Evolutionary conservation across 64 coral and sea anemone genomes (phyloP).

Genomic region (Pachyseris speciosa): DNA sequence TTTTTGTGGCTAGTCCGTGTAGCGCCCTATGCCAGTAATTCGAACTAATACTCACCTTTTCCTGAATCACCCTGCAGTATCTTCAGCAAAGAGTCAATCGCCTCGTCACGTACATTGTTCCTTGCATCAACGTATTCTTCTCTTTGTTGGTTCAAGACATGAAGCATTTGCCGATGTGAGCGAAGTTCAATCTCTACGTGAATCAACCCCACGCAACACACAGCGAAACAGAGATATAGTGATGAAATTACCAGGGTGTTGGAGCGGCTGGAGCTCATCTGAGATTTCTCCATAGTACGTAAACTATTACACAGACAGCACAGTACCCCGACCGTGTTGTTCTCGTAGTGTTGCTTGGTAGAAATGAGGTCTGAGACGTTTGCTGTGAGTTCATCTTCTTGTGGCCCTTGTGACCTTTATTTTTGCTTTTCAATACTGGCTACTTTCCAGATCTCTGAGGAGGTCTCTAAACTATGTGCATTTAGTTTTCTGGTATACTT

Average conservation of each 20-base stretch:
- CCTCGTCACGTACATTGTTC: background rate
- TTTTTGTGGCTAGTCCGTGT: no score
- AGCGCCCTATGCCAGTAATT: background rate
- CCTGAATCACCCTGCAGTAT: background rate
- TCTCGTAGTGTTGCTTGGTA: no score
- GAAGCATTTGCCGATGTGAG: slow-evolving; percentile 8
- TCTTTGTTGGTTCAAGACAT: background rate
- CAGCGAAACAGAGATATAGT: background rate
- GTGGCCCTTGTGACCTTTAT: background rate
- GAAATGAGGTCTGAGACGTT: no score
- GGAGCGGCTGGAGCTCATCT: background rate
- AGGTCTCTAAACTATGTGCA: no score
- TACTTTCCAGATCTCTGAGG: background rate
- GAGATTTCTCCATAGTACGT: background rate
- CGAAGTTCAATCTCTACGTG: slow-evolving; percentile 55
- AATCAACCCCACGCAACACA: background rate
- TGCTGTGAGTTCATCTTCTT: no score
- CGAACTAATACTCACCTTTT: background rate
- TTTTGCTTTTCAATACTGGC: background rate
- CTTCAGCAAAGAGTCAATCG: background rate
- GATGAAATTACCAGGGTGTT: background rate
- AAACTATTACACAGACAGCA: no score
- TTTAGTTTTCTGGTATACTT: no score
- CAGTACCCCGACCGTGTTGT: no score
- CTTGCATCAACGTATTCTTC: background rate